phyloP scores from a whole-genome alignment of 2,888 invertebrate genomes.

The Coecobrya sp. region DNA sequence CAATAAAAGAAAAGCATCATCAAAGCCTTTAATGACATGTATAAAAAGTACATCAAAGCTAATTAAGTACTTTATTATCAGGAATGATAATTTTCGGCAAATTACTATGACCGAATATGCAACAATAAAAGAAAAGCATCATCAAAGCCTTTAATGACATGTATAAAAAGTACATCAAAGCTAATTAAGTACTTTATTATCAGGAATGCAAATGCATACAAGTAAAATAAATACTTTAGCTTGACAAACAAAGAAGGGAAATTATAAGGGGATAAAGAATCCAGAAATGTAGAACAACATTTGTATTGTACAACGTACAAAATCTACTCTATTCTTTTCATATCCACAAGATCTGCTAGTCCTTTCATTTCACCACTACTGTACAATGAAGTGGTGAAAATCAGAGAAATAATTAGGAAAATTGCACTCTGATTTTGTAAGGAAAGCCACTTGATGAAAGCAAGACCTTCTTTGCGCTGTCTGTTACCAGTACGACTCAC shows the following conservation, averaged over 20 bases:
- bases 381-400: conserved; percentile 36
- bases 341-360: neutral
- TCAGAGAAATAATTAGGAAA: conserved; percentile 75
- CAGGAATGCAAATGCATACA: conserved; percentile 15
- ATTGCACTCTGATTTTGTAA: conserved; percentile 72
- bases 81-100: neutral
- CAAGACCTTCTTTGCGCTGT: conserved; percentile 14
- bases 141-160: neutral
- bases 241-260: conserved; percentile 58
- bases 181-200: conserved; percentile 65
- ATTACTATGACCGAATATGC: neutral
- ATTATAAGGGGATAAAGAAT: conserved; percentile 34
- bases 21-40: neutral
- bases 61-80: conserved; percentile 64
- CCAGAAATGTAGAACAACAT: conserved; percentile 29
- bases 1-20: neutral
- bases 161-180: conserved; percentile 55
- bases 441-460: conserved; percentile 75
- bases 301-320: neutral
- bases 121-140: neutral
- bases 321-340: neutral
- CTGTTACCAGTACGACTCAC: neutral
- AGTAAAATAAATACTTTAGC: conserved; percentile 20
- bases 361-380: neutral
- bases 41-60: conserved; percentile 56